A percentile compares a stretch with the other conserved stretches of the same genome.
These are phyloP conservation scores for Furnarius figulus DNA, from an alignment of 2,113 vertebrate genomes.

Conservation along the genomic window DNA sequence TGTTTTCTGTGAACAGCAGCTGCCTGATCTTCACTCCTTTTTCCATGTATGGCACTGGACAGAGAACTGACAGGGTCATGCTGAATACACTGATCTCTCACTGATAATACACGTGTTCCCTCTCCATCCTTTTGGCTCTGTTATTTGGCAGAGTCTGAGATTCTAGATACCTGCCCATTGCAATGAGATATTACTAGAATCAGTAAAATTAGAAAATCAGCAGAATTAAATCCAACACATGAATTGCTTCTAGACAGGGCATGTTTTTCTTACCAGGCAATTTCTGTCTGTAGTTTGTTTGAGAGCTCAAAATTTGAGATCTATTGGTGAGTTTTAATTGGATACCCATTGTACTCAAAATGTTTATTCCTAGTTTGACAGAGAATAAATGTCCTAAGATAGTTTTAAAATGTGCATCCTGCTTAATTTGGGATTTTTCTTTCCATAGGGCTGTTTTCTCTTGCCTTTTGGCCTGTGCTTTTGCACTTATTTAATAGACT, in stretches of 20 bases:
- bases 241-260: neutral
- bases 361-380: neutral
- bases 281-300: neutral
- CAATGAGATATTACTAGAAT: neutral
- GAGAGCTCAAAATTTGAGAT: neutral
- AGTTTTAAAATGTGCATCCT: neutral
- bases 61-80: neutral
- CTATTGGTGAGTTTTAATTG: neutral
- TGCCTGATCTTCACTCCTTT: neutral
- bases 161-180: neutral
- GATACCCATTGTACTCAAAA: neutral
- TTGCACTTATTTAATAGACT: neutral
- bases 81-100: neutral
- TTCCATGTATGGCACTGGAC: neutral
- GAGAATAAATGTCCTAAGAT: neutral
- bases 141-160: neutral
- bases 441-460: neutral
- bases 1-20: neutral
- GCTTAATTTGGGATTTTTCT: neutral
- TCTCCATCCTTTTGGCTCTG: neutral
- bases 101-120: neutral
- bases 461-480: neutral
- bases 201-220: neutral
- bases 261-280: neutral
- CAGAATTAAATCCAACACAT: neutral